These are phyloP conservation scores for Drosophila infuscata DNA, from an alignment of 2,888 invertebrate species.

Conservation along the genomic window DNA sequence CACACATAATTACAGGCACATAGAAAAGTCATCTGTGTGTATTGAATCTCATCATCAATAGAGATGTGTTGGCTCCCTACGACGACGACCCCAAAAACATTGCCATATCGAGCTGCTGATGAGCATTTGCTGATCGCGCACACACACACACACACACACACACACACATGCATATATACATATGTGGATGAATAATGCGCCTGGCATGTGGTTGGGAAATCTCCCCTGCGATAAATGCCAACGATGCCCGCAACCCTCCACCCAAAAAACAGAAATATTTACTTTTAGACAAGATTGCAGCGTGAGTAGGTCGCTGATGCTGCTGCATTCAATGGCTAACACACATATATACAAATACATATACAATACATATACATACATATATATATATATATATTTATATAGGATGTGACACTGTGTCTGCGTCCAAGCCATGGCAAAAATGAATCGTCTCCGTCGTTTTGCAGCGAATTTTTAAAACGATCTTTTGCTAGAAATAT, in stretches of 20 bases:
- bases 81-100: conserved; percentile 4
- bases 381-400: not conserved
- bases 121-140: not conserved
- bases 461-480: not conserved
- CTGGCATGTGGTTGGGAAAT: conserved; percentile 76
- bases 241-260: conserved; percentile 25
- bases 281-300: conserved; percentile 6
- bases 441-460: conserved; percentile 25
- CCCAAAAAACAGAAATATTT: conserved; percentile 1
- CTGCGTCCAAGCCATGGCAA: not conserved
- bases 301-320: conserved; percentile 17
- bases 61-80: conserved; percentile 23
- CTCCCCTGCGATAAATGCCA: conserved; percentile 42
- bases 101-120: conserved; percentile 4
- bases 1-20: not conserved
- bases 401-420: conserved; percentile 3
- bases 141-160: not conserved
- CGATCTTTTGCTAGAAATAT: conserved; percentile 32
- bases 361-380: not conserved
- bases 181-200: conserved; percentile 62
- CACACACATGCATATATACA: not conserved
- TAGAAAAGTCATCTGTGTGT: not conserved
- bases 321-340: conserved; percentile 13
- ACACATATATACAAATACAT: not conserved
- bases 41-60: not conserved